Conservation (phyloP, 2,797 vertebrate species). For the Paedocypris micromegethes region DNA sequence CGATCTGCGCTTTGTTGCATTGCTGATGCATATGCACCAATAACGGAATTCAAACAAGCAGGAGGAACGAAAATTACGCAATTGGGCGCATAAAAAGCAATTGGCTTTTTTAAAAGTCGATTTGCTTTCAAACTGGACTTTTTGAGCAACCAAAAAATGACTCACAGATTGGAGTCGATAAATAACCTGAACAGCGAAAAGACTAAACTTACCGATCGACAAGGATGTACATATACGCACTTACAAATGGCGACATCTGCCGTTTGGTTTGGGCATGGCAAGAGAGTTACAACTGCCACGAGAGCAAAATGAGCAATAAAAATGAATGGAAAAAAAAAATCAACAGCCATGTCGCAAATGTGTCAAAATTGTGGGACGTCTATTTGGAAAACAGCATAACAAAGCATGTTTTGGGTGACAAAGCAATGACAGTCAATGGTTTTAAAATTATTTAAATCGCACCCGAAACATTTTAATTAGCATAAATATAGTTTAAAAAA, state of each 20-base stretch:
- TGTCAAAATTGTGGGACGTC: too few relatives aligned
- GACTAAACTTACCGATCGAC: slow-evolving; percentile 48
- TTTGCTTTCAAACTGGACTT: not conserved
- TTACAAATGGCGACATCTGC: slow-evolving; percentile 71
- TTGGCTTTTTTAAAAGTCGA: not conserved
- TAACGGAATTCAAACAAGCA: slow-evolving; percentile 3
- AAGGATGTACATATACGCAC: slow-evolving; percentile 40
- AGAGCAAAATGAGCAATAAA: not conserved
- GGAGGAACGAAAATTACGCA: slow-evolving; percentile 16
- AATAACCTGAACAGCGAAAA: slow-evolving; percentile 43
- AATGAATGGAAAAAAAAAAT: not conserved
- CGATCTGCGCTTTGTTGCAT: slow-evolving; percentile 47
- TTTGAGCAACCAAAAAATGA: not conserved
- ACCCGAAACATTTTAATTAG: too few relatives aligned
- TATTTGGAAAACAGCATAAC: too few relatives aligned
- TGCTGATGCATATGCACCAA: slow-evolving; percentile 19
- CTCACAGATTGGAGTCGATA: not conserved
- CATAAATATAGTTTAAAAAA: too few relatives aligned
- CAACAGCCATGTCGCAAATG: too few relatives aligned
- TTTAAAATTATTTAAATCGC: too few relatives aligned
- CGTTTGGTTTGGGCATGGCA: slow-evolving; percentile 47
- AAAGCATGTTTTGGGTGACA: not conserved
- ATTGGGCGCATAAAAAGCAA: slow-evolving; percentile 14
- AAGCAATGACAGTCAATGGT: too few relatives aligned
- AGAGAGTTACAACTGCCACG: not conserved